Evolutionary conservation across 2,797 vertebrate species (phyloP).

Genomic region (Mycteria americana): DNA sequence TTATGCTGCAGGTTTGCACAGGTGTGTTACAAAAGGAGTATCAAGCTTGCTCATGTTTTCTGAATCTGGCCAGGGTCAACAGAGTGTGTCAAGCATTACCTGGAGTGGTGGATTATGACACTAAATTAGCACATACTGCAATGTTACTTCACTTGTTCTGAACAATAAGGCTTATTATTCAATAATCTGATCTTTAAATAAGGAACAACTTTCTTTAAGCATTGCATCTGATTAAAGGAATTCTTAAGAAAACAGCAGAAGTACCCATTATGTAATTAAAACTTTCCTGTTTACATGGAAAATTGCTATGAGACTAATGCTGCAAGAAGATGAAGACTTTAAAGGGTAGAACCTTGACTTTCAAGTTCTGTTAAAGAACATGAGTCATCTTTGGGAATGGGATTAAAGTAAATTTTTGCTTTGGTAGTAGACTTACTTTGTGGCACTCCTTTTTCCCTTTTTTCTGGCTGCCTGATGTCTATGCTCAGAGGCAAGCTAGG

Average conservation of each 20-base stretch:
- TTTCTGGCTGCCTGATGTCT: background rate
- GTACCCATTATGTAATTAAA: slow-evolving; percentile 41
- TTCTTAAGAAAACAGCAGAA: background rate
- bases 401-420: slow-evolving; percentile 37
- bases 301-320: background rate
- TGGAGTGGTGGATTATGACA: background rate
- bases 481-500: background rate
- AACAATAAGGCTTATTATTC: background rate
- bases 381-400: slow-evolving; percentile 56
- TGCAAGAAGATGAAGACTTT: background rate
- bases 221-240: slow-evolving; percentile 12
- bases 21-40: background rate
- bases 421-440: background rate
- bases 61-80: background rate
- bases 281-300: slow-evolving; percentile 43
- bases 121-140: background rate
- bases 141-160: background rate
- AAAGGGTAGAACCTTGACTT: slow-evolving; percentile 28
- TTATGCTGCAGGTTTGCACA: background rate
- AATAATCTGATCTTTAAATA: background rate
- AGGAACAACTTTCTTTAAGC: background rate
- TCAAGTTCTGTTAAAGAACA: background rate
- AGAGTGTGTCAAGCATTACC: background rate
- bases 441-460: background rate
- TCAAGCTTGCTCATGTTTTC: accelerated